Evolutionary conservation across 1,140 invertebrate species (phyloP).

Genomic region (Trachymyrmex septentrionalis): DNA sequence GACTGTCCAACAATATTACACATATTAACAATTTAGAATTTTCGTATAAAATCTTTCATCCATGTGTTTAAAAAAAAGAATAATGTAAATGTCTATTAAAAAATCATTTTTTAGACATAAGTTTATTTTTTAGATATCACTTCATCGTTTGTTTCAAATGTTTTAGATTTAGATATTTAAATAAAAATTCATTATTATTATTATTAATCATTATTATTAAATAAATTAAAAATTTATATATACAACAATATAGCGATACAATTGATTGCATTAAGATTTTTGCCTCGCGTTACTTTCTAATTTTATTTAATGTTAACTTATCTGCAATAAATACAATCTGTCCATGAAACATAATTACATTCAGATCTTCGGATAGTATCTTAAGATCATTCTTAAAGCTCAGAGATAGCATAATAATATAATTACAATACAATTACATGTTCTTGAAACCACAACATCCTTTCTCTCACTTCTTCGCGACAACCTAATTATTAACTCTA

Average conservation of each 20-base stretch:
- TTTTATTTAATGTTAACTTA: not conserved
- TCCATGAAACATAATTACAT: slow-evolving; percentile 18
- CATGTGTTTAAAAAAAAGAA: not conserved
- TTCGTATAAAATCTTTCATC: not conserved
- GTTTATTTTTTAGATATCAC: not conserved
- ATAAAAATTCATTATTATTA: not conserved
- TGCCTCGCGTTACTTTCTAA: not conserved
- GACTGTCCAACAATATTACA: slow-evolving; percentile 6
- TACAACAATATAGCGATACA: not conserved
- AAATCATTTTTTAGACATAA: not conserved
- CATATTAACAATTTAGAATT: not conserved
- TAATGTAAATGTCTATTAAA: not conserved
- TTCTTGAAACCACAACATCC: slow-evolving; percentile 22
- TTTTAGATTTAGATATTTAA: not conserved
- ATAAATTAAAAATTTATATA: not conserved
- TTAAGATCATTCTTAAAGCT: slow-evolving; percentile 53
- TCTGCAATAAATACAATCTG: not conserved
- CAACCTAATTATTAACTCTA: slow-evolving; percentile 34
- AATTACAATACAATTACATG: slow-evolving; percentile 36
- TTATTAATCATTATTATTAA: not conserved
- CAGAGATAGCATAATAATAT: slow-evolving; percentile 42
- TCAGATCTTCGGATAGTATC: slow-evolving; percentile 23
- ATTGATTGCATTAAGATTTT: not conserved
- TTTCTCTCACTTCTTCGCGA: slow-evolving; percentile 27
- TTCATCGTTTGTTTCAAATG: not conserved